Conservation (phyloP, 37 sponge, comb jelly and placozoan genomes). For the Chondrilla cf. caribensis region DNA sequence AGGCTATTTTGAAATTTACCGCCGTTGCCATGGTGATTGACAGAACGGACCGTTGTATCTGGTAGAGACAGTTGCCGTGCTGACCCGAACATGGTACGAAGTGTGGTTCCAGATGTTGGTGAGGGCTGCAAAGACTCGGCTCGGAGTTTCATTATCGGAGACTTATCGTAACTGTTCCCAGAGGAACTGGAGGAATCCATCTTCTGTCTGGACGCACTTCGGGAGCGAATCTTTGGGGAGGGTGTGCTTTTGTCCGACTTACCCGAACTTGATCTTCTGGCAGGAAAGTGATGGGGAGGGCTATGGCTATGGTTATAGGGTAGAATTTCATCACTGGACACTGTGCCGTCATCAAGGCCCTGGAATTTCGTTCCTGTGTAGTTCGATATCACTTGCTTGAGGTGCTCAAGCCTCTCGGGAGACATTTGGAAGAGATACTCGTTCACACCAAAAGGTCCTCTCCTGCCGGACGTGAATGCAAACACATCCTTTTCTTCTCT, state of each 20-base stretch:
- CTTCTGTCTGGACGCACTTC: not conserved
- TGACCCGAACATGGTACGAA: not conserved
- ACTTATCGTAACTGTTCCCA: not conserved
- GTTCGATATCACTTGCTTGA: constrained; percentile 16
- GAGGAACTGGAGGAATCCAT: not conserved
- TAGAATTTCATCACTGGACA: constrained; percentile 12
- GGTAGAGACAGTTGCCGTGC: not conserved
- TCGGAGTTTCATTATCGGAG: not conserved
- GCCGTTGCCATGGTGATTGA: too few species aligned
- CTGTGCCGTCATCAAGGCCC: not conserved
- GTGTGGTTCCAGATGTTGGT: not conserved
- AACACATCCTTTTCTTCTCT: constrained; percentile 28
- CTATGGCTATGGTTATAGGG: not conserved
- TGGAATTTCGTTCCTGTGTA: constrained; percentile 17
- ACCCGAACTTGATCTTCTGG: not conserved
- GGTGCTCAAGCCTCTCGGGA: not conserved
- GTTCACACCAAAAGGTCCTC: constrained; percentile 9
- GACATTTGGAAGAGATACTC: constrained; percentile 23
- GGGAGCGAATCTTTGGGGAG: not conserved
- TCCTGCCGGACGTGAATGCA: constrained; percentile 28
- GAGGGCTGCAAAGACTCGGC: not conserved
- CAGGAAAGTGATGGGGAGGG: not conserved
- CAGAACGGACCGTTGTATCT: not conserved
- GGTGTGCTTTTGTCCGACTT: not conserved
- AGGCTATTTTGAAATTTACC: not conserved